Evolutionary conservation across 2,797 vertebrate species (phyloP).

Genomic region (Otolemur crassicaudatus): DNA sequence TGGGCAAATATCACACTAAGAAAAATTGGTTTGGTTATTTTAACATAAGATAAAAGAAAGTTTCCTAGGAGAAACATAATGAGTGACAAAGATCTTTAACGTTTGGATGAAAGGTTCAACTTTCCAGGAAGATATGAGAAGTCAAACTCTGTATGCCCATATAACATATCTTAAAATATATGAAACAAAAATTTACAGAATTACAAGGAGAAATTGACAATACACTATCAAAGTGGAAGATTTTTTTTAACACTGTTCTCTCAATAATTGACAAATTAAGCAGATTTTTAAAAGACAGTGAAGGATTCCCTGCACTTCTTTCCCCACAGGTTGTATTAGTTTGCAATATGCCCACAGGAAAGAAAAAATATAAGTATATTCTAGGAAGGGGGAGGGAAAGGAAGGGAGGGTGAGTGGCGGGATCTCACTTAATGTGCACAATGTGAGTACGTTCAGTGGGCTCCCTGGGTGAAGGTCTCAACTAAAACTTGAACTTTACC

Average conservation of each 20-base stretch:
- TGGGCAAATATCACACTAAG: conserved; percentile 6
- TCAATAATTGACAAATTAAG: conserved; percentile 33
- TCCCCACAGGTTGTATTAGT: too few relatives aligned
- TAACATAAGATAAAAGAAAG: neutral
- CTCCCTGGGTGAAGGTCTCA: too few relatives aligned
- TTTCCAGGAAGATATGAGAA: conserved; percentile 46
- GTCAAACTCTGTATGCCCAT: neutral
- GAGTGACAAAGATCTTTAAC: neutral
- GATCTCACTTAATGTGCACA: too few relatives aligned
- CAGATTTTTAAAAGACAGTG: neutral
- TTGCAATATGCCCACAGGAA: too few relatives aligned
- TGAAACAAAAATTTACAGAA: neutral
- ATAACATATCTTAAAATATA: conserved; percentile 10
- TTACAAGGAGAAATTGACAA: neutral
- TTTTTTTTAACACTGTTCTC: neutral
- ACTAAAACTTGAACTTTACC: too few relatives aligned
- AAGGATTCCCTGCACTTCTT: too few relatives aligned
- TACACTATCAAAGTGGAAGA: neutral
- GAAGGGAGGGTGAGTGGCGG: too few relatives aligned
- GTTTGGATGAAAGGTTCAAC: neutral
- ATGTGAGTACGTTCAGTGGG: too few relatives aligned
- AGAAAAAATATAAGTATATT: too few relatives aligned
- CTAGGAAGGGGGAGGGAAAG: too few relatives aligned
- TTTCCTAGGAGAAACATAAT: neutral
- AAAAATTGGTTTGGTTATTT: neutral